phyloP scores from a whole-genome alignment of 1,140 invertebrate genomes.

The Zaprionus camerounensis region DNA sequence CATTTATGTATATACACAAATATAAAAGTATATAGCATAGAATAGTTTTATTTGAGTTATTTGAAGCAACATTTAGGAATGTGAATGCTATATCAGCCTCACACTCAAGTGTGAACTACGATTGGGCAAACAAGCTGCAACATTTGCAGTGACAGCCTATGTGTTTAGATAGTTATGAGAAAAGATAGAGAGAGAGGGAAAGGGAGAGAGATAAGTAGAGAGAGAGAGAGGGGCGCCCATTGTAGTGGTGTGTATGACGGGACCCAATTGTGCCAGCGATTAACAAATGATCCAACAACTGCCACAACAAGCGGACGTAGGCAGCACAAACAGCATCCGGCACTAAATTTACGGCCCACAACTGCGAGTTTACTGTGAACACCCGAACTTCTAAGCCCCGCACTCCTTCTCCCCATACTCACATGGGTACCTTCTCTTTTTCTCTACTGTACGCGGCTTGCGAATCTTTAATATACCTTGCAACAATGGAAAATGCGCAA shows the following conservation, averaged over 20 bases:
- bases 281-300: slow-evolving; percentile 20
- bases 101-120: neutral
- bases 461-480: no score
- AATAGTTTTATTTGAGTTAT: no score
- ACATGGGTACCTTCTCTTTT: no score
- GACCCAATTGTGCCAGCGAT: neutral
- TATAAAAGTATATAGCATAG: no score
- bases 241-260: neutral
- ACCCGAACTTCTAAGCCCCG: neutral
- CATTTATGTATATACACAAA: no score
- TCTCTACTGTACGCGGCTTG: no score
- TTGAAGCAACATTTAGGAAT: no score
- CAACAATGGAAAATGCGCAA: no score
- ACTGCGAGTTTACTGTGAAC: neutral
- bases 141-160: no score
- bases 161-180: no score
- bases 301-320: slow-evolving; percentile 13
- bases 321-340: slow-evolving; percentile 1
- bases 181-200: neutral
- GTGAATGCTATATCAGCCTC: no score
- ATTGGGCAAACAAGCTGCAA: neutral
- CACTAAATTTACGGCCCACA: neutral
- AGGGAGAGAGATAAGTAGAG: neutral
- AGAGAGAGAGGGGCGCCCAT: neutral
- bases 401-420: no score